These are phyloP conservation scores for Battus philenor DNA, from an alignment of 1,140 invertebrate species.

Conservation along the genomic window DNA sequence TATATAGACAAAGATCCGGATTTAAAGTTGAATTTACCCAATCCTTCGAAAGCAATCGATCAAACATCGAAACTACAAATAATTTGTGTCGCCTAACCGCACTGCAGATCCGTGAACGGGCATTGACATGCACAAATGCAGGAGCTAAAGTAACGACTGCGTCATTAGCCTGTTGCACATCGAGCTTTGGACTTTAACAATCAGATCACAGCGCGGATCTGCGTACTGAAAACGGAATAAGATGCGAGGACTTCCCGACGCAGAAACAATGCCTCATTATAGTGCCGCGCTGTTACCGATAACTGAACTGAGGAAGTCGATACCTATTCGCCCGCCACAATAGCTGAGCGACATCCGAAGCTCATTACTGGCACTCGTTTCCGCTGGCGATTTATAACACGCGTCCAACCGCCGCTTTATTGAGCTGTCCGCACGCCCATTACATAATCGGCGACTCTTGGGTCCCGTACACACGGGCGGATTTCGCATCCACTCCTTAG, in stretches of 20 bases:
- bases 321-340: conserved; percentile 73
- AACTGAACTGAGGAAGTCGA: conserved; percentile 68
- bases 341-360: conserved; percentile 74
- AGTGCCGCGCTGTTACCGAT: conserved; percentile 50
- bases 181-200: conserved; percentile 35
- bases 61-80: too few species aligned
- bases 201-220: conserved; percentile 38
- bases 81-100: too few species aligned
- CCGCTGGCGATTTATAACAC: conserved; percentile 65
- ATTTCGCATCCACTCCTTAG: neutral
- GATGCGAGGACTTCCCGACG: conserved; percentile 48
- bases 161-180: too few species aligned
- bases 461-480: neutral
- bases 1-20: too few species aligned
- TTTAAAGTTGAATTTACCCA: too few species aligned
- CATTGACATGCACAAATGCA: too few species aligned
- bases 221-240: conserved; percentile 50
- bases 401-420: conserved; percentile 42
- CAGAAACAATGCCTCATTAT: conserved; percentile 69
- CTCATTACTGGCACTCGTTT: conserved; percentile 69
- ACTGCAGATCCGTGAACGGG: too few species aligned
- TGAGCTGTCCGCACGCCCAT: conserved; percentile 22
- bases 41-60: too few species aligned
- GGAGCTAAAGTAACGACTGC: too few species aligned
- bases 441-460: conserved; percentile 13